Evolutionary conservation across 2,113 vertebrate genomes (phyloP), one percentile per base, ranked within the genome.

Genomic region (Eretmochelys imbricata): DNA sequence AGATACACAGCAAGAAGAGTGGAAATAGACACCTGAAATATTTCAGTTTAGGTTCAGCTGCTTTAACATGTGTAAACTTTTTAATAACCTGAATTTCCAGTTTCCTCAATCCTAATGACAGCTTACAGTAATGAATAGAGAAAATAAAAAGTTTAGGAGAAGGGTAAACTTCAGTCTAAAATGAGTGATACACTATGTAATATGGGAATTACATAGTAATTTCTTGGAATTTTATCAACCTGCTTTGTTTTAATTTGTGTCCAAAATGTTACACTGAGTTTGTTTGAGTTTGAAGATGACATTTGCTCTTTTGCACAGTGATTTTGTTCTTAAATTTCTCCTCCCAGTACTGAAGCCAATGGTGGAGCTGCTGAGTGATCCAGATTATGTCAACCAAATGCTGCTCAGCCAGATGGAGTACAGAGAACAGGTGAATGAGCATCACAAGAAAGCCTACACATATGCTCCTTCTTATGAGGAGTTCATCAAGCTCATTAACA

Each of bases 381-480:
- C 99, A 6, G 99, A 99, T 98, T 99, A 99, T 91, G 99, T 99
- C 93, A 99, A 99, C 98, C 98, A 98, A 91, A 99, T 99, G 99
- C 98, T 99, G 72, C 98, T 99, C 93, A 98, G 98, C 94, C 99
- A 99, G 98, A 97, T 99, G 98, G 99, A 99, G 97, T 99, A 99
- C 97, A 98, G 99, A 95, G 99, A 99, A 96, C 99, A 99, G 98
- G 97, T 99, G 98, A 99, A 98, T 75, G 99, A 99, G 85, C 99
- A 99, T 95, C 99, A 99, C 98, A 99, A 99, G 98, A 99, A 99
- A 98, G 99, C 99, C 94, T 99, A 99, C 98, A 99, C 99, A 83
- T 99, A 99, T 49, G 99, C 99, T 84, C 99, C 99, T 96, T 99
- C 99, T 89, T 99, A 99, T 25, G 99, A 99, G 97, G 99, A 99